Conservation (phyloP, 64 coral and sea anemone species). For the Acropora tenuis region DNA sequence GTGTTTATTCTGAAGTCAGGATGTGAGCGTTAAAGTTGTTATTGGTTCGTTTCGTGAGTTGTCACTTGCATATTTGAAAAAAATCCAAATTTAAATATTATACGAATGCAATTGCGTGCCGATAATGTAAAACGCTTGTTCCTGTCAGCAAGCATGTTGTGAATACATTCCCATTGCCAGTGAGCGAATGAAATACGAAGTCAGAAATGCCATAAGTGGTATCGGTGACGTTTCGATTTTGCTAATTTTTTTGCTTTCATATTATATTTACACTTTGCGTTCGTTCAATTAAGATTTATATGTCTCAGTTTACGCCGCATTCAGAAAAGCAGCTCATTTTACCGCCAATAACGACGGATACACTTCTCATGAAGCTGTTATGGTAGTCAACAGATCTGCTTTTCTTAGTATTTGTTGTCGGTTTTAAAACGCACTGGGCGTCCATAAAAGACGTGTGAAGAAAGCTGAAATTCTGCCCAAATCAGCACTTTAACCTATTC, state of each 20-base stretch:
- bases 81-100: neutral
- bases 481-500: neutral
- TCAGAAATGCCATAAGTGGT: neutral
- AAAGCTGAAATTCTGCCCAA: neutral
- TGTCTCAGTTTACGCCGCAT: neutral
- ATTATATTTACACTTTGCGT: neutral
- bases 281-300: neutral
- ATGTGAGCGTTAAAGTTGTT: constrained; percentile 3
- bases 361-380: neutral
- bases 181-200: neutral
- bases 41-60: constrained; percentile 22
- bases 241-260: neutral
- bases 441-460: neutral
- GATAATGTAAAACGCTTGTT: neutral
- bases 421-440: neutral
- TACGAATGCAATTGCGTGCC: constrained; percentile 4
- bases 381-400: neutral
- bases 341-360: no score
- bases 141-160: no score
- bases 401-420: neutral
- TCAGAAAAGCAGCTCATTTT: no score
- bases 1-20: neutral
- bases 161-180: neutral
- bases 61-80: neutral
- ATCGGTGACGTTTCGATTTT: neutral